A percentile compares a stretch with the other conserved stretches of the same genome.
Conservation (phyloP, 2,888 invertebrate species). For the Dryococelus australis region DNA sequence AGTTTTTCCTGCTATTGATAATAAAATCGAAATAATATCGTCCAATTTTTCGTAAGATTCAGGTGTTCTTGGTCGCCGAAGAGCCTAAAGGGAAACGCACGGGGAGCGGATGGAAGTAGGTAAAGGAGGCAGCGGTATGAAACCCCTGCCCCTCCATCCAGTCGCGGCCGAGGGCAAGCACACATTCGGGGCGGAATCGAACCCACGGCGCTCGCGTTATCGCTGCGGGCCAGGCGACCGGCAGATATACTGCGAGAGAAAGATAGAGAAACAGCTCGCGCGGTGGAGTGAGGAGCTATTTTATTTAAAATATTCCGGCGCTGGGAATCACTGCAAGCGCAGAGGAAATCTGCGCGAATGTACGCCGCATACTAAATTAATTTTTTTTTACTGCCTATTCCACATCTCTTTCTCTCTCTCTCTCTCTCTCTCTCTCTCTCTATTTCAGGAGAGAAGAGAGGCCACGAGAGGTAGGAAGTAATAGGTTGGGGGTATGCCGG, state of each 20-base stretch:
- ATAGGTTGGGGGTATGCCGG: background rate
- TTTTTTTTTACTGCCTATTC: background rate
- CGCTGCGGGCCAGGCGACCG: background rate
- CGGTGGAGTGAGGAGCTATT: background rate
- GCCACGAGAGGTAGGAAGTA: background rate
- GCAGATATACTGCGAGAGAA: background rate
- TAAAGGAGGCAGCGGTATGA: too few species aligned
- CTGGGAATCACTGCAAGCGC: background rate
- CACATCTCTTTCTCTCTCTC: background rate
- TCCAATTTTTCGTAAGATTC: too few species aligned
- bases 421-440: background rate
- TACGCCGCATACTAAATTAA: slow-evolving; percentile 16
- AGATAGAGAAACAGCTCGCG: background rate
- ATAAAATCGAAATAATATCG: too few species aligned
- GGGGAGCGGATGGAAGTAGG: background rate
- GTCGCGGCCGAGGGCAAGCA: background rate
- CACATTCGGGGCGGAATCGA: background rate
- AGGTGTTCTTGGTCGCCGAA: too few species aligned
- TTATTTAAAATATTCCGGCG: background rate
- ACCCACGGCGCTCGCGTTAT: background rate
- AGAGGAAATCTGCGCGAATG: background rate
- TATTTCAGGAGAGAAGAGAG: background rate
- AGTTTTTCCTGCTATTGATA: too few species aligned
- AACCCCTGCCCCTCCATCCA: background rate
- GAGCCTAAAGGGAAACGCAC: background rate